These are phyloP conservation scores for Idaea aversata DNA, from an alignment of 2,888 invertebrate species.

Conservation along the genomic window DNA sequence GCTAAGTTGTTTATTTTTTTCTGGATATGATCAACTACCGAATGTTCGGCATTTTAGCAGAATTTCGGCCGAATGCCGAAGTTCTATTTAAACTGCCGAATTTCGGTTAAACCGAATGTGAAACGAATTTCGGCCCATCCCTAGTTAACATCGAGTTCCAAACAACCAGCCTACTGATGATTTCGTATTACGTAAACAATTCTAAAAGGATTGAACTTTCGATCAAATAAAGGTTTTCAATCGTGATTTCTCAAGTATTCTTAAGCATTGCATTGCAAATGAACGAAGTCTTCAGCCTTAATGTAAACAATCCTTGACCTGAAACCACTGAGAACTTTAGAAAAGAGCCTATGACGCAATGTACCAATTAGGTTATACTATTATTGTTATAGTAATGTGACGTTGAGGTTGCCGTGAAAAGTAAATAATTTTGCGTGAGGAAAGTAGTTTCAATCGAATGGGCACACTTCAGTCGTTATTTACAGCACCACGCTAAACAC, in stretches of 20 bases:
- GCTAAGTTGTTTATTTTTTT: no score
- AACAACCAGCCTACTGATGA: slow-evolving; percentile 38
- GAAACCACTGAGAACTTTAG: slow-evolving; percentile 8
- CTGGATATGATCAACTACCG: no score
- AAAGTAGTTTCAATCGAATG: slow-evolving; percentile 26
- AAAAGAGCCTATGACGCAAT: slow-evolving; percentile 13
- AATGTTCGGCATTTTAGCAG: no score
- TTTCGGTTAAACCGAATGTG: no score
- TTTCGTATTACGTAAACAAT: slow-evolving; percentile 34
- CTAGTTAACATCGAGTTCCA: slow-evolving; percentile 36
- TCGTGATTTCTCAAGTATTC: slow-evolving; percentile 11
- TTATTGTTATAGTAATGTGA: slow-evolving; percentile 12
- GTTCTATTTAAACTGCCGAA: no score
- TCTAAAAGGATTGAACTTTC: slow-evolving; percentile 27
- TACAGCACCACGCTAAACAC: slow-evolving; percentile 26
- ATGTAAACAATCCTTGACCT: slow-evolving; percentile 24
- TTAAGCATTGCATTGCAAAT: slow-evolving; percentile 4
- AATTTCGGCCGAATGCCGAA: no score
- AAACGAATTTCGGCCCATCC: no score
- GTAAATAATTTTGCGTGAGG: slow-evolving; percentile 28
- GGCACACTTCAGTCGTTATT: slow-evolving; percentile 24
- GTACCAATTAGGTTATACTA: slow-evolving; percentile 7
- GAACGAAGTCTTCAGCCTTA: slow-evolving; percentile 4
- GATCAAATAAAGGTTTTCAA: slow-evolving; percentile 12
- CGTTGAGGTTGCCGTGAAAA: slow-evolving; percentile 11